Evolutionary conservation across 2,797 vertebrate genomes (phyloP).

Genomic region (Emydoidea blandingii): DNA sequence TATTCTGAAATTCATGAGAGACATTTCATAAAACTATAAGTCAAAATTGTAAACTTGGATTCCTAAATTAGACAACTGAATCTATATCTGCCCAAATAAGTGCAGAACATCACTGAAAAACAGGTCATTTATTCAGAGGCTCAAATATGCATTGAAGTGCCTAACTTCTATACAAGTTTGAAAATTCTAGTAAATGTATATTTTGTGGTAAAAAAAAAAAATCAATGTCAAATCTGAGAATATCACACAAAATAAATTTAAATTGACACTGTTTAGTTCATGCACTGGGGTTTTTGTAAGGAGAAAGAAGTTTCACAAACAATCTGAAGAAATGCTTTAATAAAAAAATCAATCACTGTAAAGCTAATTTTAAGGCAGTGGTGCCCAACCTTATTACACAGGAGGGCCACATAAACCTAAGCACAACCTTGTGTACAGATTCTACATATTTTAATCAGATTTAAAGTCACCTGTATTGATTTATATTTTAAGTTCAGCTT

Average conservation of each 20-base stretch:
- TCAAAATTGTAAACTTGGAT: background rate
- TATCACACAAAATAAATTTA: background rate
- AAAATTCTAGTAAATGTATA: background rate
- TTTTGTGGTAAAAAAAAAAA: background rate
- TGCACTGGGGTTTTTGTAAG: background rate
- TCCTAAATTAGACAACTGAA: background rate
- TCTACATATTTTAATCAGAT: background rate
- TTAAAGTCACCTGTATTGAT: background rate
- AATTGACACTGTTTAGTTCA: background rate
- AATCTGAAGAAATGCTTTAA: background rate
- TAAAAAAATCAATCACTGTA: background rate
- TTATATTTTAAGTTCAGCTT: background rate
- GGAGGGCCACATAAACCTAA: background rate
- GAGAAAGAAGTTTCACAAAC: background rate
- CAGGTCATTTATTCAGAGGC: rapidly evolving
- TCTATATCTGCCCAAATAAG: background rate
- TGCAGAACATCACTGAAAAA: background rate
- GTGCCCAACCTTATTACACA: background rate
- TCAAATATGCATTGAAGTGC: background rate
- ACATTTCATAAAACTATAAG: background rate
- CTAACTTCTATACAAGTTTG: background rate
- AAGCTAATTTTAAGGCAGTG: background rate
- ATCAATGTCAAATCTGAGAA: background rate
- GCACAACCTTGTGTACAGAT: background rate
- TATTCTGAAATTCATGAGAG: background rate